Evolutionary conservation across 2,113 vertebrate genomes (phyloP).

Genomic region (Aegypius monachus): DNA sequence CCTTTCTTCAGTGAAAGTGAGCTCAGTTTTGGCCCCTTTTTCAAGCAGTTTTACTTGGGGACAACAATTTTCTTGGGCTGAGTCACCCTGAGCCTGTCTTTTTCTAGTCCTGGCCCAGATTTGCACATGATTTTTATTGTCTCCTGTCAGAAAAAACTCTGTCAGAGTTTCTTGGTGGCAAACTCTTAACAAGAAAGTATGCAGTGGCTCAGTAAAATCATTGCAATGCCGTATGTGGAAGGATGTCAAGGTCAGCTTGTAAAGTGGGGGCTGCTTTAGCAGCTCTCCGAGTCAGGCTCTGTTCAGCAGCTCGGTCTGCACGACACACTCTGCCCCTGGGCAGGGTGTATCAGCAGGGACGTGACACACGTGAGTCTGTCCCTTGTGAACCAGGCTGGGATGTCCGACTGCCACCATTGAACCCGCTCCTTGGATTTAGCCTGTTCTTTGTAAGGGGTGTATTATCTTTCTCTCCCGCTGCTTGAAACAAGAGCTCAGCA

Average conservation of each 20-base stretch:
- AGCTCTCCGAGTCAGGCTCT: neutral
- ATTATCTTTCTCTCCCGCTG: neutral
- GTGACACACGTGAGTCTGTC: fast-evolving
- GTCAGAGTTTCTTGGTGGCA: neutral
- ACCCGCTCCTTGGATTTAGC: neutral
- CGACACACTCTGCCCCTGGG: fast-evolving
- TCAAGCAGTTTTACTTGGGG: neutral
- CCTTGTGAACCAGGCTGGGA: neutral
- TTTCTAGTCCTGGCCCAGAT: neutral
- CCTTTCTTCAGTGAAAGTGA: neutral
- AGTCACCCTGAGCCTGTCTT: neutral
- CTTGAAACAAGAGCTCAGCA: neutral
- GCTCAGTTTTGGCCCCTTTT: neutral
- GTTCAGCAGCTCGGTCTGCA: neutral
- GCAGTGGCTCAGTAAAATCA: neutral
- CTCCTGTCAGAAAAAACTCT: neutral
- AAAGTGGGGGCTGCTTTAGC: neutral
- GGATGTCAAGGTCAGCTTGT: neutral
- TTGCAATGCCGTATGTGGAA: neutral
- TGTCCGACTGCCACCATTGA: neutral
- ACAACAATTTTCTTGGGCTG: neutral
- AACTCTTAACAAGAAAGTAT: neutral
- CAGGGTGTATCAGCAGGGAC: neutral
- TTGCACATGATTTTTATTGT: neutral
- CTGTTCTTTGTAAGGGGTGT: neutral